phyloP scores from a whole-genome alignment of 2,888 invertebrate genomes.

The Drosophila mayaguana region DNA sequence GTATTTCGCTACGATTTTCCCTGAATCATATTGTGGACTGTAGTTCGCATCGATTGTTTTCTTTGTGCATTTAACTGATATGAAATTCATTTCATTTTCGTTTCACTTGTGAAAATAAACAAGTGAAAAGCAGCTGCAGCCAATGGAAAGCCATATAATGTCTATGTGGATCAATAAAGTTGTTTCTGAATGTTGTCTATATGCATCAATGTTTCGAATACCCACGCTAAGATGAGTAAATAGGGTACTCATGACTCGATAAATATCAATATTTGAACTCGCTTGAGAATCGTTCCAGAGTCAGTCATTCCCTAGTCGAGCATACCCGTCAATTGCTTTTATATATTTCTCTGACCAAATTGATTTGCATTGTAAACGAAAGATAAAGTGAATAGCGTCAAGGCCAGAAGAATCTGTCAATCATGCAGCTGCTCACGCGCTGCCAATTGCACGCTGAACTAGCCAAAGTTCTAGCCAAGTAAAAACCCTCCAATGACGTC shows the following conservation, averaged over 20 bases:
- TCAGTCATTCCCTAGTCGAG: neutral
- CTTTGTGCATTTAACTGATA: slow-evolving; percentile 27
- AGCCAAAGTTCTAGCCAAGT: slow-evolving; percentile 25
- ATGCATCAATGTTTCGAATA: neutral
- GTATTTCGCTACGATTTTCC: neutral
- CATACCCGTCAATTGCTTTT: slow-evolving; percentile 3
- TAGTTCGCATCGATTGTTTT: slow-evolving; percentile 28
- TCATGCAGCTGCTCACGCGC: slow-evolving; percentile 28
- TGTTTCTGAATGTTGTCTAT: slow-evolving; percentile 16
- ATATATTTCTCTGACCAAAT: slow-evolving; percentile 33
- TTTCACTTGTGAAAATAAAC: slow-evolving; percentile 62
- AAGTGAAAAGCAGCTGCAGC: slow-evolving; percentile 32
- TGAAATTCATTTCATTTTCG: slow-evolving; percentile 51
- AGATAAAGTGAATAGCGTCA: slow-evolving; percentile 17
- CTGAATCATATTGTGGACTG: slow-evolving; percentile 21
- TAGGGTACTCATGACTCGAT: neutral
- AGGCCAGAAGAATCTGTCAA: slow-evolving; percentile 47
- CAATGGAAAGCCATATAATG: neutral
- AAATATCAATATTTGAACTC: neutral
- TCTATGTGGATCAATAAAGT: neutral
- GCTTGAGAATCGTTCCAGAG: too few species aligned
- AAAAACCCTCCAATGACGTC: slow-evolving; percentile 54
- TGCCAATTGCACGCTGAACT: slow-evolving; percentile 31
- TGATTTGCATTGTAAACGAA: slow-evolving; percentile 38
- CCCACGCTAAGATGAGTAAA: neutral